These are phyloP conservation scores for Xiphydria camelus DNA, from an alignment of 2,888 invertebrate species.

Conservation along the genomic window DNA sequence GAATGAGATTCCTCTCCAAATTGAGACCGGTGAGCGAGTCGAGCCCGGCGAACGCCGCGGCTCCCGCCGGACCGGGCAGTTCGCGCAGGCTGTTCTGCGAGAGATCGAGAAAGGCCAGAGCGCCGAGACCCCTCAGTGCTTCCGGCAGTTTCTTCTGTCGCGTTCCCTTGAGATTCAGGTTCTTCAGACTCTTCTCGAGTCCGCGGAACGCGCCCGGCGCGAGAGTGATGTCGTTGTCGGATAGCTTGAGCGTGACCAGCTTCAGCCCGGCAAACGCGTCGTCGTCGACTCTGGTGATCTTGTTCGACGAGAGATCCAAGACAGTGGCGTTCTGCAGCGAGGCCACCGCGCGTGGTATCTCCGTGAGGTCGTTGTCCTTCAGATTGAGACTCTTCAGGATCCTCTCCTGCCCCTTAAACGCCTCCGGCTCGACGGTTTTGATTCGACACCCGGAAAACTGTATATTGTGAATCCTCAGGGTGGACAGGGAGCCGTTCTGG, in stretches of 20 bases:
- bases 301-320: slow-evolving; percentile 83
- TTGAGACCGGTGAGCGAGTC: slow-evolving; percentile 84
- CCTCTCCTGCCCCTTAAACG: slow-evolving; percentile 82
- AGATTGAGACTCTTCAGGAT: slow-evolving; percentile 82
- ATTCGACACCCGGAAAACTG: slow-evolving; percentile 85
- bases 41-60: slow-evolving; percentile 73
- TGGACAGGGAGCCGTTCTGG: slow-evolving; percentile 69
- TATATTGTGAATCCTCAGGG: slow-evolving; percentile 76
- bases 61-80: slow-evolving; percentile 72
- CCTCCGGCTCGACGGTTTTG: slow-evolving; percentile 69
- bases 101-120: slow-evolving; percentile 84
- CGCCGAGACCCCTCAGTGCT: slow-evolving; percentile 75
- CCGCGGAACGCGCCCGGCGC: slow-evolving; percentile 74
- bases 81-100: slow-evolving; percentile 86
- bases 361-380: slow-evolving; percentile 78
- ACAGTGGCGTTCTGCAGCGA: slow-evolving; percentile 72
- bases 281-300: slow-evolving; percentile 72
- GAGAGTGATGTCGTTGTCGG: slow-evolving; percentile 84
- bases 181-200: slow-evolving; percentile 79
- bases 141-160: slow-evolving; percentile 79
- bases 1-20: slow-evolving; percentile 85
- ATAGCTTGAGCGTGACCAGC: slow-evolving; percentile 79
- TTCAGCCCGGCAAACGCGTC: slow-evolving; percentile 77
- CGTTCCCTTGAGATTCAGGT: slow-evolving; percentile 87
- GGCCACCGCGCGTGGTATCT: slow-evolving; percentile 75